Evolutionary conservation across 2,113 vertebrate species (phyloP).

Genomic region (Eudyptes chrysolophus): DNA sequence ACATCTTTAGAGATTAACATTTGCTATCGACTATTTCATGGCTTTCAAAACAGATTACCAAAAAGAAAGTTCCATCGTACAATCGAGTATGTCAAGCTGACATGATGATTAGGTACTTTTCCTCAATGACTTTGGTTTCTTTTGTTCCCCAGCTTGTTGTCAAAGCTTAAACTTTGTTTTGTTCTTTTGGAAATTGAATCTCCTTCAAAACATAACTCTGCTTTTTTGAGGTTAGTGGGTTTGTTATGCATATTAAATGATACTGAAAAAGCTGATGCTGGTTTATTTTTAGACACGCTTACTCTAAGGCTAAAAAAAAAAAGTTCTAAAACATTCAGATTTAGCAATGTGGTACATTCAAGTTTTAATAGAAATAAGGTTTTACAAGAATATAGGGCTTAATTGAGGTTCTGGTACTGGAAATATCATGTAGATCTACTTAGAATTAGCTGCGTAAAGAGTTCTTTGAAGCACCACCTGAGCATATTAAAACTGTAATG

Average conservation of each 20-base stretch:
- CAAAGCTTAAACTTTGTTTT: constrained; percentile 26
- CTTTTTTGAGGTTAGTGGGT: not conserved
- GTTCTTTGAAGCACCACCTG: constrained; percentile 33
- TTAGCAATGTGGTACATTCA: not conserved
- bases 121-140: constrained; percentile 5
- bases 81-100: constrained; percentile 19
- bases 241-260: not conserved
- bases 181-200: not conserved
- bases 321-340: not conserved
- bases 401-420: not conserved
- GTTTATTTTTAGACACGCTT: not conserved
- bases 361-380: not conserved
- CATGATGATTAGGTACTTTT: constrained; percentile 48
- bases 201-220: not conserved
- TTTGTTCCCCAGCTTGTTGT: constrained; percentile 45
- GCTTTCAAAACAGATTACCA: constrained; percentile 48
- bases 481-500: not conserved
- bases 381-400: not conserved
- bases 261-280: not conserved
- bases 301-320: not conserved
- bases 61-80: not conserved
- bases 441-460: not conserved
- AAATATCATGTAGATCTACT: constrained; percentile 4
- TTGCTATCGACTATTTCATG: constrained; percentile 52
- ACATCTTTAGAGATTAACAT: constrained; percentile 64